These are phyloP conservation scores for Drosophila nr. perissopoda DNA, from an alignment of 2,888 invertebrate genomes.

Conservation along the genomic window DNA sequence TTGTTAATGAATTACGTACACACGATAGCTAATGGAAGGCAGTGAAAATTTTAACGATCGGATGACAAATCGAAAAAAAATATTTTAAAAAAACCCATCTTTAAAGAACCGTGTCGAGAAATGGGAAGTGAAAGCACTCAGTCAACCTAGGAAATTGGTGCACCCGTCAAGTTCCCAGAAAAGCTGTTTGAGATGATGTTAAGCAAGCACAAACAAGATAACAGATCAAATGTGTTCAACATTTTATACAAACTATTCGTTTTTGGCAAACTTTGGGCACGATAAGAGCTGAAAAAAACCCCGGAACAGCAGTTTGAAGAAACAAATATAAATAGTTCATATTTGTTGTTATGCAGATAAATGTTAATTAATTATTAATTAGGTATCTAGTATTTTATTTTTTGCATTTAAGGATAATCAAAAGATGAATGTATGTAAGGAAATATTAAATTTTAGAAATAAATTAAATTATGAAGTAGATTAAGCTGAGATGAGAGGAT, in stretches of 20 bases:
- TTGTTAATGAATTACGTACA: constrained; percentile 53
- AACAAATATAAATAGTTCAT: neutral
- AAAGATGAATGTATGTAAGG: too few species aligned
- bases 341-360: neutral
- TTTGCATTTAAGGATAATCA: neutral
- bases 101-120: constrained; percentile 1
- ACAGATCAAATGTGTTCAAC: constrained; percentile 32
- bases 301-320: neutral
- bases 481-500: neutral
- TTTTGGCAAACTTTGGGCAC: constrained; percentile 14
- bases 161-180: constrained; percentile 30
- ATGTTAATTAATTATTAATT: neutral
- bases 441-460: neutral
- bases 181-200: constrained; percentile 31
- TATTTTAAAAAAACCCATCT: neutral
- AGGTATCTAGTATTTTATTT: neutral
- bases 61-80: constrained; percentile 30
- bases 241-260: constrained; percentile 17
- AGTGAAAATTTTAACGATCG: constrained; percentile 12
- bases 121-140: constrained; percentile 20
- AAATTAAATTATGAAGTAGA: neutral
- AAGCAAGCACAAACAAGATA: constrained; percentile 32
- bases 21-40: constrained; percentile 25
- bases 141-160: constrained; percentile 8
- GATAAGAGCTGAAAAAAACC: constrained; percentile 32